phyloP scores from a whole-genome alignment of 2,113 vertebrate species.

The Mesoclemmys tuberculata region DNA sequence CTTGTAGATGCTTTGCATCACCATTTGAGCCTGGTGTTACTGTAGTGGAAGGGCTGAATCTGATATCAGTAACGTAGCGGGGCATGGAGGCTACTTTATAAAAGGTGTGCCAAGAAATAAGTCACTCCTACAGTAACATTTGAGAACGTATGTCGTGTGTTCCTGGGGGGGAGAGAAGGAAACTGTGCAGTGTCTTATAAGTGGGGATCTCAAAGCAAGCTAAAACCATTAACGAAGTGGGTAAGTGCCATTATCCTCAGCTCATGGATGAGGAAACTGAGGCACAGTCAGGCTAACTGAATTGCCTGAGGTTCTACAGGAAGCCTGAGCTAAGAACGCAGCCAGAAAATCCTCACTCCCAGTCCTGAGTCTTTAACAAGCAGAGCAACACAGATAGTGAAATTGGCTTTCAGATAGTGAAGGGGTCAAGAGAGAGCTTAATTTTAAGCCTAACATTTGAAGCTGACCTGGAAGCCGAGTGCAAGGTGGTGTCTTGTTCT shows the following conservation, averaged over 20 bases:
- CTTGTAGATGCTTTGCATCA: background rate
- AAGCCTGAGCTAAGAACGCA: background rate
- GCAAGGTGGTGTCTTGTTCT: background rate
- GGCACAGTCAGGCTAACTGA: background rate
- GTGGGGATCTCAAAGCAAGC: background rate
- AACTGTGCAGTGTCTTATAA: background rate
- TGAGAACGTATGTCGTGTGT: background rate
- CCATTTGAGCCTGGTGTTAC: background rate
- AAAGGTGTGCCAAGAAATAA: background rate
- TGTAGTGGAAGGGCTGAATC: background rate
- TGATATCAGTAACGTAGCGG: background rate
- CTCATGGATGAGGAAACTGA: background rate
- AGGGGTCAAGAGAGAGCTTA: background rate
- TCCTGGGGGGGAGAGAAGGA: no score
- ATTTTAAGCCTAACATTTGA: slow-evolving; percentile 31
- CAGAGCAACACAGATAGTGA: background rate
- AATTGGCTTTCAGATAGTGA: background rate
- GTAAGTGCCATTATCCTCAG: background rate
- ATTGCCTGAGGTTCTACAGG: background rate
- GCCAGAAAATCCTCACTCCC: background rate
- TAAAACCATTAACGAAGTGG: background rate
- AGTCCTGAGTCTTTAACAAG: background rate
- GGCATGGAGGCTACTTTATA: background rate
- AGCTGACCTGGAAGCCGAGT: background rate
- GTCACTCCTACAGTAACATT: no score